phyloP scores from a whole-genome alignment of 2,113 vertebrate species.

The Petaurus breviceps region DNA sequence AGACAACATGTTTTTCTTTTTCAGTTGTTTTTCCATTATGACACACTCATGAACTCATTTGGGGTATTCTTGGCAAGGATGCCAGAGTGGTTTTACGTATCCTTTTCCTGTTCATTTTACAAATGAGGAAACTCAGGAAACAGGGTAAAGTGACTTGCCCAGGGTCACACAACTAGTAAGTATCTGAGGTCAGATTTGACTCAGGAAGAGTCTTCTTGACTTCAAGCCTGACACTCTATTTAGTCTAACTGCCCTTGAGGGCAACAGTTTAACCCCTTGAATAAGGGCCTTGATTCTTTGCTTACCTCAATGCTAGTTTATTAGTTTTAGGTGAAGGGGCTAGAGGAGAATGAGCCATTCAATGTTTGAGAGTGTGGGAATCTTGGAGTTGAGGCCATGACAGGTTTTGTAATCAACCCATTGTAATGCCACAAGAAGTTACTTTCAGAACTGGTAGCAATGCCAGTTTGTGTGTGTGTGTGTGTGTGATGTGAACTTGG shows the following conservation, averaged over 20 bases:
- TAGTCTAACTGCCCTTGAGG: background rate
- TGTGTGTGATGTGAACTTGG: background rate
- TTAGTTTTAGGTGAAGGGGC: background rate
- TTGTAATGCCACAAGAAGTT: background rate
- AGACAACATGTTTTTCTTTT: background rate
- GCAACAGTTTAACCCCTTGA: background rate
- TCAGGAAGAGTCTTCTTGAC: background rate
- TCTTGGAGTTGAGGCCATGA: background rate
- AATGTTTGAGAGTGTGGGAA: background rate
- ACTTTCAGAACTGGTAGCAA: background rate
- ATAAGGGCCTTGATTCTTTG: background rate
- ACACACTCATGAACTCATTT: background rate
- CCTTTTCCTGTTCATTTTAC: background rate
- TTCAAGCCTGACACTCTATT: background rate
- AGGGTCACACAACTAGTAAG: background rate
- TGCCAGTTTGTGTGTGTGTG: no score
- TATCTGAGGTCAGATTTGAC: background rate
- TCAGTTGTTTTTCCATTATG: background rate
- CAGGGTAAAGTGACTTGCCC: background rate
- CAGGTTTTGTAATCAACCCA: background rate
- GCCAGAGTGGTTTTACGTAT: background rate
- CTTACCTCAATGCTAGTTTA: background rate
- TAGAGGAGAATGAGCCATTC: background rate
- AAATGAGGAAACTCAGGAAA: background rate
- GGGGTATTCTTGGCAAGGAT: background rate